Base-by-base conservation (phyloP, 2,888 invertebrate species). In the Limulus polyphemus region DNA sequence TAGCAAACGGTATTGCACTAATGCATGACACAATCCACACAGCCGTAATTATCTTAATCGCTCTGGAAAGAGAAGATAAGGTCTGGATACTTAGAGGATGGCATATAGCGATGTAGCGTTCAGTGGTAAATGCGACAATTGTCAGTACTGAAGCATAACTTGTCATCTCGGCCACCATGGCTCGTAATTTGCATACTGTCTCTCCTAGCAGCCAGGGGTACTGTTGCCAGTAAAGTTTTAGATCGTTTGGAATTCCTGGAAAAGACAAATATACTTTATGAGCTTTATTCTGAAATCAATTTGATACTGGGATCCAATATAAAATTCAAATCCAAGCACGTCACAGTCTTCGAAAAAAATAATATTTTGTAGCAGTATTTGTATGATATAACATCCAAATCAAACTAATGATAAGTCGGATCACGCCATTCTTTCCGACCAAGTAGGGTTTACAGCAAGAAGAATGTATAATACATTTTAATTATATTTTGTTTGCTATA, bases 51-150 rank as follows among this genome's bases (percentile, higher is more conserved):
- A 87, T 85, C 70, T 87, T 84, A 59, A 90, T 82, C 2, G 89
- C 90, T 62, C 93, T 81, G 47, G 87, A 86, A 51, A 91, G 77
- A 71, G 89, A 88, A 1, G 90, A 89, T 81, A 89, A 84, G 5
- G 87, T 87, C 74, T 90, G 89, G 2, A 86, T 84, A 72, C 84
- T 80, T 72, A 92, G 88, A 0, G 92, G 92, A 73, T 88, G 85
- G 72, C 89, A 90, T 70, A 90, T 90, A 60, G 90, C 90, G 50
- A 90, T 84, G 74, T 90, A 93, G 65, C 92, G 80, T 74, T 91
- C 91, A 51, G 87, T 82, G 0, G 90, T 91, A 75, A 91, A 92
- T 2, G 90, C 89, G 0, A 90, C 89, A 71, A 92, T 92, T 12
- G 79, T 80, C 49, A 80, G 71, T 2, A 92, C 90, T 0, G 90